phyloP scores from a whole-genome alignment of 2,888 invertebrate genomes.

The Cordilura impudica region DNA sequence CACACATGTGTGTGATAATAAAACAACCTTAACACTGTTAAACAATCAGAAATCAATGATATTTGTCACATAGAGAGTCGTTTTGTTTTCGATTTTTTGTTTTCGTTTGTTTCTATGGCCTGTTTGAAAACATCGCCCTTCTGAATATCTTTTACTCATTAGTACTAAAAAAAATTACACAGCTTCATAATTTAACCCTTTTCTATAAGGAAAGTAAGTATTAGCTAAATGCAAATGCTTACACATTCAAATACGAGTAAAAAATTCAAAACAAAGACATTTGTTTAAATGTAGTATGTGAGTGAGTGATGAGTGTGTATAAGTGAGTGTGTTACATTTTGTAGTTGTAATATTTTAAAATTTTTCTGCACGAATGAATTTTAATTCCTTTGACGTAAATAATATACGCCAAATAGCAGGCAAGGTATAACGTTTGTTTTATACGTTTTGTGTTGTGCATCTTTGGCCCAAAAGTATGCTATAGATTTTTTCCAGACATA shows the following conservation, averaged over 20 bases:
- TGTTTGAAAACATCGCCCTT: slow-evolving; percentile 55
- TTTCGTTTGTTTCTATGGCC: too few species aligned
- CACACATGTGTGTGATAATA: slow-evolving; percentile 14
- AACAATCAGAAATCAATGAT: slow-evolving; percentile 71
- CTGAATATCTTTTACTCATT: slow-evolving; percentile 56
- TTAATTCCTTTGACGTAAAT: slow-evolving; percentile 76
- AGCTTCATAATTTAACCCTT: slow-evolving; percentile 59
- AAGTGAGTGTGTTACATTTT: slow-evolving; percentile 26
- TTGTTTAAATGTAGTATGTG: slow-evolving; percentile 51
- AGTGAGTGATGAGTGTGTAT: slow-evolving; percentile 35
- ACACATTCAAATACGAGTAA: slow-evolving; percentile 21
- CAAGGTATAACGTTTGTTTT: slow-evolving; percentile 6
- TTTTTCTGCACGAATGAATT: slow-evolving; percentile 77
- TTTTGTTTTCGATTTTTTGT: too few species aligned
- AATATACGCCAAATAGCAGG: slow-evolving; percentile 1
- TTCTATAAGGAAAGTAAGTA: slow-evolving; percentile 30
- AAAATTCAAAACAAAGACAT: slow-evolving; percentile 49
- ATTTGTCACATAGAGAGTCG: slow-evolving; percentile 66
- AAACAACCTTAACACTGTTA: slow-evolving; percentile 35
- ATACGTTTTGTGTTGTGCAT: too few species aligned
- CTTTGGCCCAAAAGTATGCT: slow-evolving; percentile 54
- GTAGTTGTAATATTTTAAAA: slow-evolving; percentile 73
- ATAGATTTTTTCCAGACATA: slow-evolving; percentile 45
- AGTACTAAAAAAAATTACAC: slow-evolving; percentile 17
- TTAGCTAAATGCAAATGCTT: slow-evolving; percentile 40